Evolutionary conservation across 1,140 invertebrate species (phyloP), one percentile per base, ranked within the genome.

Genomic region (Nasonia longicornis): DNA sequence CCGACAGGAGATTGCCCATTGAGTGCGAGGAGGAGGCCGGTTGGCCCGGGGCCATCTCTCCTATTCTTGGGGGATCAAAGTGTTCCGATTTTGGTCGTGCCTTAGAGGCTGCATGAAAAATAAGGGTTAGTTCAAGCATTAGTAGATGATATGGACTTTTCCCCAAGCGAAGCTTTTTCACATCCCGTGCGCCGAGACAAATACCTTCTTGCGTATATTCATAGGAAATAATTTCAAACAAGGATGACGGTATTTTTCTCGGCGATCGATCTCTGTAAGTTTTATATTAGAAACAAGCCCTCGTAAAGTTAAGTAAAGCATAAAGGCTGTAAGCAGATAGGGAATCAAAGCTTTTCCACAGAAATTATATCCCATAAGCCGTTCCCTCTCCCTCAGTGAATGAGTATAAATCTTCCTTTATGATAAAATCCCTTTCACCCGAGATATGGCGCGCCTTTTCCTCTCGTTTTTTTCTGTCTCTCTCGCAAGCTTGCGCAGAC

Each of bases 41-140:
- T 22, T 79, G 76, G 22, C 52, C 26, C 22, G 79, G 48, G 76
- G 84, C 86, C 83, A 82, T 84, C 75, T 86, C 87, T 75, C 80
- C 74, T 84, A 84, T 73, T 86, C 85, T 84, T 11, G 87, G 79
- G 31, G 87, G 85, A 45, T 90, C 89, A 87, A 90, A 89, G 79
- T 89, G 88, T 84, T 91, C 90, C 84, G 89, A 91, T 84, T 88
- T 91, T 80, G 90, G 90, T 75, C 90, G 87, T 80, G 86, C 80
- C 85, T 90, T 90, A 90, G 88, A 86, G 82, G 86, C 90, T 91
- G 88, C 87, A 86, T 87, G 86, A 85, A 88, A 88, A 85, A 75
- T 85, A 87, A 87, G 84, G 75, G 87, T 90, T 90, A 89, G 89
- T 90, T 81, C 0, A 89, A 90, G 89, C 88, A 87, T 91, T 91